Conservation (phyloP, 2,797 vertebrate genomes). For the Esox masquinongy region DNA sequence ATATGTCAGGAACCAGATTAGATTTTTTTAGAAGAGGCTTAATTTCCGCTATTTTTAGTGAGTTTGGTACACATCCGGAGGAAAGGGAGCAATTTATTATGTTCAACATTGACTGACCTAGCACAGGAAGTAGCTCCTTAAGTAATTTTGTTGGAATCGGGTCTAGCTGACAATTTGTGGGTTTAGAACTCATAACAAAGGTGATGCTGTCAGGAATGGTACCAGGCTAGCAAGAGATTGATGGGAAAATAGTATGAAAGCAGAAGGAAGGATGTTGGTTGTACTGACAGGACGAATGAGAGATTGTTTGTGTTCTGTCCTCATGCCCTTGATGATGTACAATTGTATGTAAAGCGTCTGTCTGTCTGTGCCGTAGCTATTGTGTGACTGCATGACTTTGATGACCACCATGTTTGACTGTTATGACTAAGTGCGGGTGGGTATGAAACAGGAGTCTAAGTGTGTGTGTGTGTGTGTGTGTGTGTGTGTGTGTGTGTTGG, state of each 20-base stretch:
- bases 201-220: background rate
- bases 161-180: no score
- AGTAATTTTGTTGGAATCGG: no score
- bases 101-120: no score
- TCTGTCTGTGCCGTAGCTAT: background rate
- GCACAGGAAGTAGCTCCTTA: no score
- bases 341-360: background rate
- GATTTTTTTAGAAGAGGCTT: no score
- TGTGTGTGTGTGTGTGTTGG: background rate
- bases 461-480: conserved; percentile 25
- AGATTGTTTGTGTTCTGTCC: background rate
- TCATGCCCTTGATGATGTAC: background rate
- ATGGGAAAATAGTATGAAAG: background rate
- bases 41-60: no score
- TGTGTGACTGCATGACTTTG: conserved; percentile 14
- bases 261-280: background rate
- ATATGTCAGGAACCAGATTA: no score
- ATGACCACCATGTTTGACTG: conserved; percentile 43
- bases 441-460: conserved; percentile 29
- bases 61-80: no score
- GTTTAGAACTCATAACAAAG: no score
- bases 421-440: conserved; percentile 41
- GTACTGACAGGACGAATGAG: background rate
- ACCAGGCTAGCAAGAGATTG: background rate
- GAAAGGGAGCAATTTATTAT: no score